phyloP scores from a whole-genome alignment of 2,888 invertebrate species.

The Drosophila multiciliata region DNA sequence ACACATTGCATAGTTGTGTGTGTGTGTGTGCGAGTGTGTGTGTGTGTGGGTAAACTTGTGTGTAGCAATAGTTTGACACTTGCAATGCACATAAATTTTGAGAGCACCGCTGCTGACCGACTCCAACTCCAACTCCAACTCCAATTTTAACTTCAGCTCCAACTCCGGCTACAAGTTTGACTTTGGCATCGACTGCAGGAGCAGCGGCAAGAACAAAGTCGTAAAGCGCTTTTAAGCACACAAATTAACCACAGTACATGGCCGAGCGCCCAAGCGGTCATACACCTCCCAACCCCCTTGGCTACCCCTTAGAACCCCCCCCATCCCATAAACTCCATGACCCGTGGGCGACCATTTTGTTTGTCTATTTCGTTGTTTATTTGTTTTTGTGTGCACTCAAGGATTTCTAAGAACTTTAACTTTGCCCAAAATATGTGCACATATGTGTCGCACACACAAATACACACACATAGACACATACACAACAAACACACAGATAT shows the following conservation, averaged over 20 bases:
- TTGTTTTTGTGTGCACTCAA: conserved; percentile 84
- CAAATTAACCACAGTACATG: conserved; percentile 83
- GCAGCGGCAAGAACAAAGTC: conserved; percentile 60
- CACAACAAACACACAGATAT: conserved; percentile 13
- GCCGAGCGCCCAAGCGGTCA: conserved; percentile 65
- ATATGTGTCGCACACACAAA: conserved; percentile 48
- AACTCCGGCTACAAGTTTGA: conserved; percentile 4
- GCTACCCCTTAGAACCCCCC: neutral
- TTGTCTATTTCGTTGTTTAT: conserved; percentile 81
- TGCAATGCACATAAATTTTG: conserved; percentile 74
- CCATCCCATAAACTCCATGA: conserved; percentile 1
- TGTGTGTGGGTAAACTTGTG: conserved; percentile 35
- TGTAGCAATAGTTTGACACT: conserved; percentile 82
- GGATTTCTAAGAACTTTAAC: conserved; percentile 84
- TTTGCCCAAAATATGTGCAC: conserved; percentile 73
- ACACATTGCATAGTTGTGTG: conserved; percentile 32
- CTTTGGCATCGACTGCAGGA: conserved; percentile 7
- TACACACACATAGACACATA: neutral
- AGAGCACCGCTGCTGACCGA: conserved; percentile 66
- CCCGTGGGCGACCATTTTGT: conserved; percentile 60
- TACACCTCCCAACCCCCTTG: conserved; percentile 14
- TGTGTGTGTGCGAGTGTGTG: conserved; percentile 18
- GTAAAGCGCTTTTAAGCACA: conserved; percentile 84
- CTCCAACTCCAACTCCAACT: conserved; percentile 11
- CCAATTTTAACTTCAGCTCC: neutral